Conservation (phyloP, 2,797 vertebrate species). For the Discoglossus pictus region DNA sequence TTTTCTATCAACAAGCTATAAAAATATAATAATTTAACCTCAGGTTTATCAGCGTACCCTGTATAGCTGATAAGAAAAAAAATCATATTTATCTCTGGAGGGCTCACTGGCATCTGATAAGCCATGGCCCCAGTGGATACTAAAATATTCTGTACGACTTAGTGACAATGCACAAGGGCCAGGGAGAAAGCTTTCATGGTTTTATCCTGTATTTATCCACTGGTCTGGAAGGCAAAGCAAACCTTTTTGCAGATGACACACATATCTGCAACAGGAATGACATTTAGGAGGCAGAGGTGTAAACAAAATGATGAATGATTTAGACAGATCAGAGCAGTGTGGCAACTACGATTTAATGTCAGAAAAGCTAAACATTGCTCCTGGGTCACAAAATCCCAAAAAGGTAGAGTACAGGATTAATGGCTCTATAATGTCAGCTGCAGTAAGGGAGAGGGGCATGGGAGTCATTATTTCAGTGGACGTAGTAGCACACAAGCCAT, state of each 20-base stretch:
- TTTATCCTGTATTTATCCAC: slow-evolving; percentile 13
- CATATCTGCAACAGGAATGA: slow-evolving; percentile 10
- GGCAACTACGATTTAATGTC: slow-evolving; percentile 13
- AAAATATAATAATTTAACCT: slow-evolving; percentile 31
- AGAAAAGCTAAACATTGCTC: no score
- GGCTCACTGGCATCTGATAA: slow-evolving; percentile 30
- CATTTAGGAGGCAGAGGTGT: slow-evolving; percentile 16
- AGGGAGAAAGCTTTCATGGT: slow-evolving; percentile 20
- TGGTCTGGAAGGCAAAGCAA: slow-evolving; percentile 3
- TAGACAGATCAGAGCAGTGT: slow-evolving; percentile 8
- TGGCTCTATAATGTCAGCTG: slow-evolving; percentile 10
- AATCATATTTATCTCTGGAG: slow-evolving; percentile 36
- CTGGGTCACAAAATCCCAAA: no score
- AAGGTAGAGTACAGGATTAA: no score
- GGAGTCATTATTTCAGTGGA: slow-evolving; percentile 25
- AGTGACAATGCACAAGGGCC: slow-evolving; percentile 29
- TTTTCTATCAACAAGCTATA: slow-evolving; percentile 21
- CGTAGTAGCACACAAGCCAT: slow-evolving; percentile 12
- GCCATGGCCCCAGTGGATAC: slow-evolving; percentile 24
- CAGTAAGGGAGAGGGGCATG: neutral
- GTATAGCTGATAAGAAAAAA: slow-evolving; percentile 38
- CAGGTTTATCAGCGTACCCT: slow-evolving; percentile 18
- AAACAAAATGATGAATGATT: slow-evolving; percentile 28
- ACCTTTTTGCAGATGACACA: slow-evolving; percentile 11
- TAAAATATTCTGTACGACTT: slow-evolving; percentile 40